Percentiles rank a stretch among this genome's conserved stretches.
These are phyloP conservation scores for Conopomorpha cramerella DNA, from an alignment of 1,140 invertebrate species.

Conservation along the genomic window DNA sequence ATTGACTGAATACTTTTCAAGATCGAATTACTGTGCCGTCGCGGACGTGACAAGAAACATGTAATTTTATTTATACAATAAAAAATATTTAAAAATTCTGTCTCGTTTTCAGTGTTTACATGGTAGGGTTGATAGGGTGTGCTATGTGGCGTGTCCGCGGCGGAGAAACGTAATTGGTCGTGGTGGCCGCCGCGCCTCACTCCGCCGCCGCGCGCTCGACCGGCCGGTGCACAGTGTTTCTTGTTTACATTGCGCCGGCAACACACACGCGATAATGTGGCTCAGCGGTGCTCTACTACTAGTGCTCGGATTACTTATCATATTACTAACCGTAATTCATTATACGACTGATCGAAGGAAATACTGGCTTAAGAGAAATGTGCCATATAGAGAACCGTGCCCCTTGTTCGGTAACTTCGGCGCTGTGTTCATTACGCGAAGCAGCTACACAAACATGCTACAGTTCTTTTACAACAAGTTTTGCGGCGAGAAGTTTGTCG, in stretches of 20 bases:
- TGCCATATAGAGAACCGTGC: constrained; percentile 42
- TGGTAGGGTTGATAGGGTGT: too few relatives aligned
- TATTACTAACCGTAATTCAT: constrained; percentile 34
- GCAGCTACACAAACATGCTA: constrained; percentile 37
- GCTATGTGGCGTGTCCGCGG: too few relatives aligned
- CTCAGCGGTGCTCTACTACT: constrained; percentile 24
- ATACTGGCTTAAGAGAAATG: constrained; percentile 36
- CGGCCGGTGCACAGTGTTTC: too few relatives aligned
- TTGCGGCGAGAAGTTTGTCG: constrained; percentile 32
- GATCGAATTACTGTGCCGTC: too few relatives aligned
- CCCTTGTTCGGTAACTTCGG: constrained; percentile 52
- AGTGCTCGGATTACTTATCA: constrained; percentile 21
- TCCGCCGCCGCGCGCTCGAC: too few relatives aligned
- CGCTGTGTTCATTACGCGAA: constrained; percentile 31
- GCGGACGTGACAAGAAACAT: too few relatives aligned
- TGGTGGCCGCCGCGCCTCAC: too few relatives aligned
- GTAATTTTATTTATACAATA: too few relatives aligned
- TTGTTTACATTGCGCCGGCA: constrained; percentile 5
- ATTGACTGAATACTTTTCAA: too few relatives aligned
- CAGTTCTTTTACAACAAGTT: constrained; percentile 37
- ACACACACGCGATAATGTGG: constrained; percentile 28
- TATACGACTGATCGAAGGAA: constrained; percentile 37
- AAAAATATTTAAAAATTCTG: too few relatives aligned
- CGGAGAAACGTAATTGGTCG: too few relatives aligned
- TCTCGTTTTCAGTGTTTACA: too few relatives aligned